Conservation (phyloP, 1,140 invertebrate genomes). For the Lordiphosa collinella region DNA sequence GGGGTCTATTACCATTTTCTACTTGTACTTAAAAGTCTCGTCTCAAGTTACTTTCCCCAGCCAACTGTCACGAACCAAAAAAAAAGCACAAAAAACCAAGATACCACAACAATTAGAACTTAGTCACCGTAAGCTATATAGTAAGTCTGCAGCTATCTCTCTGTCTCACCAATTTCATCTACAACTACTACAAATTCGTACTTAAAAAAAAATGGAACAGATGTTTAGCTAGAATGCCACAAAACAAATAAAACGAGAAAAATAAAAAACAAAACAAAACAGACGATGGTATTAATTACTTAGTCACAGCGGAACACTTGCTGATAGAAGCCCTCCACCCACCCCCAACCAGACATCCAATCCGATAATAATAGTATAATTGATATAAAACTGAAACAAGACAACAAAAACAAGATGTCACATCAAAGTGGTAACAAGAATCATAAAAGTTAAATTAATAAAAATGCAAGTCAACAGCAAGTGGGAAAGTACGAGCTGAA, state of each 20-base stretch:
- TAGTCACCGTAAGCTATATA: neutral
- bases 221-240: constrained; percentile 29
- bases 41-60: neutral
- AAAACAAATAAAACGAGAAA: constrained; percentile 5
- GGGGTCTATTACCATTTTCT: neutral
- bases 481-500: neutral
- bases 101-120: neutral
- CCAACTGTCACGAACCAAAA: constrained; percentile 19
- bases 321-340: neutral
- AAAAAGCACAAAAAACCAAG: constrained; percentile 7
- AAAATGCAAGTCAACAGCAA: constrained; percentile 12
- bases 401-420: constrained; percentile 32
- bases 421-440: constrained; percentile 40
- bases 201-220: constrained; percentile 26
- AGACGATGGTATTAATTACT: constrained; percentile 50
- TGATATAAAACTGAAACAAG: constrained; percentile 45
- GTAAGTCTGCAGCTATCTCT: neutral
- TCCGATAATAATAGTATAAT: constrained; percentile 42
- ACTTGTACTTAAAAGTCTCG: neutral
- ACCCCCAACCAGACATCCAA: neutral
- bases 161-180: neutral
- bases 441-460: constrained; percentile 24
- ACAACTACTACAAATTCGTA: constrained; percentile 7
- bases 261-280: constrained; percentile 11
- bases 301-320: constrained; percentile 18